Evolutionary conservation across 2,888 invertebrate species (phyloP).

Genomic region (Anagyrus pseudococci): DNA sequence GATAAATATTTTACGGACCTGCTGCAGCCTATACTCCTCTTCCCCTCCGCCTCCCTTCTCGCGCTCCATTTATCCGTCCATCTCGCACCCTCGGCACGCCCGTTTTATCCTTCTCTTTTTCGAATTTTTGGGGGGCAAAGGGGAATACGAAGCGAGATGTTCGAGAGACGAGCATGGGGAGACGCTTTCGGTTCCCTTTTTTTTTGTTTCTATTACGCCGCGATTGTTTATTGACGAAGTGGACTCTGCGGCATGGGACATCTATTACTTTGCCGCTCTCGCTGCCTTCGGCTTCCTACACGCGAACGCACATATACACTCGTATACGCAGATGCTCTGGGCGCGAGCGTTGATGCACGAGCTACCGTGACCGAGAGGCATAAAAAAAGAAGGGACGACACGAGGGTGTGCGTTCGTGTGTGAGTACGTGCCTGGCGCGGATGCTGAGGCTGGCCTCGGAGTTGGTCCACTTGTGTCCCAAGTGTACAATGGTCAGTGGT

Average conservation of each 20-base stretch:
- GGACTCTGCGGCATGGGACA: constrained; percentile 55
- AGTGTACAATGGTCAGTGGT: constrained; percentile 59
- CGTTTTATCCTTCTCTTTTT: constrained; percentile 19
- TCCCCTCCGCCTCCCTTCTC: constrained; percentile 13
- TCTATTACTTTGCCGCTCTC: constrained; percentile 57
- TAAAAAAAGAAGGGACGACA: constrained; percentile 39
- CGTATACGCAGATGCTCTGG: background rate
- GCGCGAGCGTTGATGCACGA: constrained; percentile 1
- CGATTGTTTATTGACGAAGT: constrained; percentile 62
- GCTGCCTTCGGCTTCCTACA: constrained; percentile 12
- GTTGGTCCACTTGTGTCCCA: constrained; percentile 57
- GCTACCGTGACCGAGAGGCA: constrained; percentile 43
- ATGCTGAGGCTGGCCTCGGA: constrained; percentile 22
- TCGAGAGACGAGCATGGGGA: background rate
- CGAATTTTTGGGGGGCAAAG: too few species aligned
- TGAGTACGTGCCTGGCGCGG: too few species aligned
- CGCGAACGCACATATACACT: constrained; percentile 10
- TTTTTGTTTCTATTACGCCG: constrained; percentile 56
- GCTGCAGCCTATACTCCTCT: constrained; percentile 21
- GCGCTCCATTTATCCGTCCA: background rate
- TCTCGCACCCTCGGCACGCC: constrained; percentile 5
- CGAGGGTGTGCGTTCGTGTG: too few species aligned
- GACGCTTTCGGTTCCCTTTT: constrained; percentile 35
- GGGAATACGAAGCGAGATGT: background rate
- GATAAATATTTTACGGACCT: constrained; percentile 57